Conservation (phyloP, 2,888 invertebrate genomes). For the Drosophila parthenogenetica region DNA sequence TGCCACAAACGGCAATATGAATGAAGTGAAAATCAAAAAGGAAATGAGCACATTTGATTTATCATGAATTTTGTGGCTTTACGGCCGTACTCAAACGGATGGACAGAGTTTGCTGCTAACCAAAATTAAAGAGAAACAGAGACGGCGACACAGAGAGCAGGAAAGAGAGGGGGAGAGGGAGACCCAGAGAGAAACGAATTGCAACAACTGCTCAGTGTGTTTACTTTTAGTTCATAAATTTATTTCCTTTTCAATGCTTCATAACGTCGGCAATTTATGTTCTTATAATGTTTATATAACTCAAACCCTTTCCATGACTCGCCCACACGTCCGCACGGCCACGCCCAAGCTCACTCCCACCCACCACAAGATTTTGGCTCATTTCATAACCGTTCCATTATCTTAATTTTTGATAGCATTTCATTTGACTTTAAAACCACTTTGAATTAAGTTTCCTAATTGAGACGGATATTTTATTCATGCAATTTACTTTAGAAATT, state of each 20-base stretch:
- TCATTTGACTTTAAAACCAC: constrained; percentile 19
- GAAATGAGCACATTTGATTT: constrained; percentile 81
- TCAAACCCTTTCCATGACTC: background rate
- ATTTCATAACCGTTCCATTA: constrained; percentile 38
- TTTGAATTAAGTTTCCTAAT: constrained; percentile 20
- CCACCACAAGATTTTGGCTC: background rate
- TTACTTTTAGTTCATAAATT: constrained; percentile 55
- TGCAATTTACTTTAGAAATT: constrained; percentile 9
- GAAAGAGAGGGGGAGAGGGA: background rate
- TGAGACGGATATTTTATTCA: constrained; percentile 13
- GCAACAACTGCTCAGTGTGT: constrained; percentile 29
- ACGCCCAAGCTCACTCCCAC: constrained; percentile 4
- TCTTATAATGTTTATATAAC: constrained; percentile 40
- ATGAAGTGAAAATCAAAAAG: constrained; percentile 73
- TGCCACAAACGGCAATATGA: constrained; percentile 47
- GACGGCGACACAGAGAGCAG: background rate
- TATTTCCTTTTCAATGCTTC: constrained; percentile 44
- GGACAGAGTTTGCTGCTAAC: constrained; percentile 20
- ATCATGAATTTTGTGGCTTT: constrained; percentile 70
- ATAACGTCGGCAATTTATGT: constrained; percentile 47
- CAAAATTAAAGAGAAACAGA: background rate
- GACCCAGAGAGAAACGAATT: background rate
- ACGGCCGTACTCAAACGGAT: constrained; percentile 31
- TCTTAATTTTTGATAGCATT: constrained; percentile 17
- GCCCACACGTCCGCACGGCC: background rate